These are phyloP conservation scores for Macrochelys suwanniensis DNA, from an alignment of 2,797 vertebrate genomes.

Conservation along the genomic window DNA sequence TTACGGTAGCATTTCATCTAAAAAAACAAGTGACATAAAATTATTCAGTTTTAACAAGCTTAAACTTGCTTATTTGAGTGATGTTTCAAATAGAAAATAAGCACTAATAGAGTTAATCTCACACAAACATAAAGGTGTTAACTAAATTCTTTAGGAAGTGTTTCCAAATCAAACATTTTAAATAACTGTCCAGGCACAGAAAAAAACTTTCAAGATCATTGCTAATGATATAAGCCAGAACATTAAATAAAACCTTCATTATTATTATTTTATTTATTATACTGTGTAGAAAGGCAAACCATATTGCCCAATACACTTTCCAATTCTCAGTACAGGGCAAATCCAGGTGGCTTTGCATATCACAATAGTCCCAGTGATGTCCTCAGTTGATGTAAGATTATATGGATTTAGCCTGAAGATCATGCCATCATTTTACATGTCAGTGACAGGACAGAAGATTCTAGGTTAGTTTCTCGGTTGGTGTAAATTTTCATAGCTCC, in stretches of 20 bases:
- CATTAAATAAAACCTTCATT: neutral
- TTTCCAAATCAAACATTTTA: neutral
- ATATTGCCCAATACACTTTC: neutral
- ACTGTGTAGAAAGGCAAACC: neutral
- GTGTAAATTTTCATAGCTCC: neutral
- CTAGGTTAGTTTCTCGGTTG: neutral
- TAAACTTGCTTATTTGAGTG: neutral
- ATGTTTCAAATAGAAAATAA: neutral
- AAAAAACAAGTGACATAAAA: neutral
- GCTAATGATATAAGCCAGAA: neutral
- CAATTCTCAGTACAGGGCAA: neutral
- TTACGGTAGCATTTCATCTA: neutral
- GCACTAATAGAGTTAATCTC: neutral
- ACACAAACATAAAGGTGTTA: neutral
- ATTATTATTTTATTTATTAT: neutral
- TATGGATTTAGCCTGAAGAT: neutral
- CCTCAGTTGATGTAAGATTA: neutral
- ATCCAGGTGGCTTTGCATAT: neutral
- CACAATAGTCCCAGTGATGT: rapidly evolving
- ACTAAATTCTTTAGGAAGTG: neutral
- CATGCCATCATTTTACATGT: neutral
- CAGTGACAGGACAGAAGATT: neutral
- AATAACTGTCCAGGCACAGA: neutral
- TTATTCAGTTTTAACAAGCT: neutral
- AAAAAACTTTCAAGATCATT: neutral